Evolutionary conservation across 2,888 invertebrate species (phyloP).

Genomic region (Pachydiplax longipennis): DNA sequence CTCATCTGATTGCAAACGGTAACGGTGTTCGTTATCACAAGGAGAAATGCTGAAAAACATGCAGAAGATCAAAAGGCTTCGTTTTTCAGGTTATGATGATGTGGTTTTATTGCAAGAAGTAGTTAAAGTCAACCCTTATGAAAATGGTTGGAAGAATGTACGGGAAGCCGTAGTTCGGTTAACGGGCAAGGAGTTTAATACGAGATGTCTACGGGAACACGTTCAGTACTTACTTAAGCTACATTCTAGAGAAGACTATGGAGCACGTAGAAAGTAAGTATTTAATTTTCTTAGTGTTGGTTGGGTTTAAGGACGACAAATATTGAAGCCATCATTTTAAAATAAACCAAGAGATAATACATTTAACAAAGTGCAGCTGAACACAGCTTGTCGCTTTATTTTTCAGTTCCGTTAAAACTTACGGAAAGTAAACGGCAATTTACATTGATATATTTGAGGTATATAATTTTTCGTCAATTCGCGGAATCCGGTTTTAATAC

Average conservation of each 20-base stretch:
- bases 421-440: too few species aligned
- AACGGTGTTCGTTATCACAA: too few species aligned
- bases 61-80: not conserved
- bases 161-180: not conserved
- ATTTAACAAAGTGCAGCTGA: too few species aligned
- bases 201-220: not conserved
- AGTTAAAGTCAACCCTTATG: not conserved
- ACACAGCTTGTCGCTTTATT: too few species aligned
- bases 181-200: not conserved
- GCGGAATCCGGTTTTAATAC: too few species aligned
- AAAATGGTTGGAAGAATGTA: not conserved
- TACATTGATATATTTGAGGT: too few species aligned
- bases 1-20: too few species aligned
- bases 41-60: not conserved
- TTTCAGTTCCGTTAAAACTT: too few species aligned
- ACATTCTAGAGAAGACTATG: not conserved
- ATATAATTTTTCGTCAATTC: too few species aligned
- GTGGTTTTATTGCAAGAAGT: not conserved
- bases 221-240: not conserved
- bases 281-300: not conserved
- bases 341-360: too few species aligned
- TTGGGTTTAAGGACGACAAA: too few species aligned
- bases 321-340: too few species aligned
- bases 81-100: not conserved
- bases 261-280: not conserved